phyloP scores from a whole-genome alignment of 2,888 invertebrate species.

The Orchesellides sinensis region DNA sequence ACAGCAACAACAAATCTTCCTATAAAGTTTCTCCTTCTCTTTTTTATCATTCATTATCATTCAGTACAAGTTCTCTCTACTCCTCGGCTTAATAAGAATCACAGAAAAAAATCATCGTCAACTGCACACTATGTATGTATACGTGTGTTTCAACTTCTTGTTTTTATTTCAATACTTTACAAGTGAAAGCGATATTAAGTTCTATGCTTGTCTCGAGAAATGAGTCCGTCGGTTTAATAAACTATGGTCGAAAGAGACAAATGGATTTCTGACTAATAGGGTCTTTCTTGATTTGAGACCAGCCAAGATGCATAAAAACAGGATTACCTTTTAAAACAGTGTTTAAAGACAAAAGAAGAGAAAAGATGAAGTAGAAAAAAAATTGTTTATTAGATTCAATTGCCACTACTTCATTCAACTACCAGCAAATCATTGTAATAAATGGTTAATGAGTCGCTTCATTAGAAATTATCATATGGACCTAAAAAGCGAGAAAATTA shows the following conservation, averaged over 20 bases:
- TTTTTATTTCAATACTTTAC: slow-evolving; percentile 13
- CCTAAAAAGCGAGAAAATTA: slow-evolving; percentile 35
- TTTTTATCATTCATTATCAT: not conserved
- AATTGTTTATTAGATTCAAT: not conserved
- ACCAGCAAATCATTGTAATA: slow-evolving; percentile 33
- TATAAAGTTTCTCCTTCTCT: too few relatives aligned
- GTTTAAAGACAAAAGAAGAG: not conserved
- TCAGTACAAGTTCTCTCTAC: slow-evolving; percentile 11
- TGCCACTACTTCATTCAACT: not conserved
- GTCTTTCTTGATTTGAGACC: slow-evolving; percentile 11
- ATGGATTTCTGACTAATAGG: slow-evolving; percentile 49
- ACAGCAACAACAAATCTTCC: too few relatives aligned
- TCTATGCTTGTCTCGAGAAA: not conserved
- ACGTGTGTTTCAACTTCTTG: slow-evolving; percentile 14
- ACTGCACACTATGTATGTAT: slow-evolving; percentile 4
- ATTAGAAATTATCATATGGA: slow-evolving; percentile 24
- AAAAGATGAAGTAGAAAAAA: slow-evolving; percentile 1
- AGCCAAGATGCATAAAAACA: slow-evolving; percentile 15
- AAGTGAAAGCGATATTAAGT: slow-evolving; percentile 44
- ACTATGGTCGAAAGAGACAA: slow-evolving; percentile 29
- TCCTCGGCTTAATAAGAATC: not conserved
- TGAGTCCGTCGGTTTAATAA: slow-evolving; percentile 46
- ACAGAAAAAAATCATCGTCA: slow-evolving; percentile 1
- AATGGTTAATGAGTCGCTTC: slow-evolving; percentile 45
- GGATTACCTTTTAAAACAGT: slow-evolving; percentile 18